Evolutionary conservation across 2,888 invertebrate genomes (phyloP).

Genomic region (Pogonocherus hispidulus): DNA sequence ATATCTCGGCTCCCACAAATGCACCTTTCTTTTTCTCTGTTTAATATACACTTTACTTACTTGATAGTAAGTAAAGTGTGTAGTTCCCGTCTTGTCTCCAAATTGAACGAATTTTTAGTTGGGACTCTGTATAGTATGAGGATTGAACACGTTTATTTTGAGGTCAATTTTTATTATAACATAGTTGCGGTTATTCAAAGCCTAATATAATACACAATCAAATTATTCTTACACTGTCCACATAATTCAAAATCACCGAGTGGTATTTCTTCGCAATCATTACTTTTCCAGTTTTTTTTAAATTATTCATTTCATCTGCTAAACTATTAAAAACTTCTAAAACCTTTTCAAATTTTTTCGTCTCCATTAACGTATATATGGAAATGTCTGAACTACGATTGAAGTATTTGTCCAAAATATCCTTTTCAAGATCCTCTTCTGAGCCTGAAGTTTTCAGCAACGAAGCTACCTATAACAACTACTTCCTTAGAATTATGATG

Average conservation of each 20-base stretch:
- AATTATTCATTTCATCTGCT: slow-evolving; percentile 22
- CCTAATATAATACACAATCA: not conserved
- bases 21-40: too few species aligned
- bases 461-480: slow-evolving; percentile 12
- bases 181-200: too few species aligned
- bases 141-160: too few species aligned
- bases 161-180: too few species aligned
- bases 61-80: too few species aligned
- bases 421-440: slow-evolving; percentile 6
- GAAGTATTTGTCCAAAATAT: slow-evolving; percentile 30
- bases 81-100: too few species aligned
- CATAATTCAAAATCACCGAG: too few species aligned
- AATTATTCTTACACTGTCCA: slow-evolving; percentile 2
- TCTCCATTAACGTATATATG: slow-evolving; percentile 20
- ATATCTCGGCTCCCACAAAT: too few species aligned
- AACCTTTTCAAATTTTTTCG: slow-evolving; percentile 23
- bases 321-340: slow-evolving; percentile 34
- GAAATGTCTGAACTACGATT: slow-evolving; percentile 19
- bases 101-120: too few species aligned
- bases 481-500: too few species aligned
- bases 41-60: too few species aligned
- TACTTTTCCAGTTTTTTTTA: not conserved
- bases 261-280: not conserved
- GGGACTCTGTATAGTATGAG: too few species aligned
- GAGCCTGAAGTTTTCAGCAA: not conserved